phyloP scores from a whole-genome alignment of 2,888 invertebrate genomes.

The Cyaniris semiargus region DNA sequence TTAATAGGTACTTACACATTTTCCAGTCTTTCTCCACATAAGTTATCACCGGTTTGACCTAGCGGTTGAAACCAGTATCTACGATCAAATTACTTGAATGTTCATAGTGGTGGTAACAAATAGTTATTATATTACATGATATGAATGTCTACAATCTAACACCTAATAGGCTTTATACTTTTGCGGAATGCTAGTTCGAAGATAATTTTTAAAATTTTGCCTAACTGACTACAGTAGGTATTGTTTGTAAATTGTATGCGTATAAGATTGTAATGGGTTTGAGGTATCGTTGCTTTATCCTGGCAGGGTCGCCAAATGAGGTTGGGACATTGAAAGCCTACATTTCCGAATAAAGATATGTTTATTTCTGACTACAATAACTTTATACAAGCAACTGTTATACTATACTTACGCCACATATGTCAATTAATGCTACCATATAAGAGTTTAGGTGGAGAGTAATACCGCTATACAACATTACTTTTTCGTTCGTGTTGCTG shows the following conservation, averaged over 20 bases:
- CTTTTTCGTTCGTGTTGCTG: constrained; percentile 33
- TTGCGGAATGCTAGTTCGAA: background rate
- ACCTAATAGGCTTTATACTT: background rate
- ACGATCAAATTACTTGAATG: constrained; percentile 4
- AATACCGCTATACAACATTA: too few species aligned
- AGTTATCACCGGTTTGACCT: background rate
- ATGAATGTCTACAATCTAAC: background rate
- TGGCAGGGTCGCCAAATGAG: too few species aligned
- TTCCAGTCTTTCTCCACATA: background rate
- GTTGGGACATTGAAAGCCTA: too few species aligned
- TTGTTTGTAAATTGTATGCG: too few species aligned
- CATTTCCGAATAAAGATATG: too few species aligned
- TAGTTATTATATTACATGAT: background rate
- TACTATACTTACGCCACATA: too few species aligned
- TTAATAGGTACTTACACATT: background rate
- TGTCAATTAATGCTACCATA: too few species aligned
- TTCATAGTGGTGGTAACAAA: background rate
- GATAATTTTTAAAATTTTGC: background rate
- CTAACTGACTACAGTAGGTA: background rate
- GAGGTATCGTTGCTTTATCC: too few species aligned
- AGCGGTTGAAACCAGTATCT: background rate
- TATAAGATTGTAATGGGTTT: too few species aligned
- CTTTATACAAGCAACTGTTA: too few species aligned
- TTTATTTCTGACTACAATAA: too few species aligned
- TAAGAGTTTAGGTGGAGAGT: too few species aligned